Evolutionary conservation across 2,888 invertebrate species (phyloP).

Genomic region (Axea sp.): DNA sequence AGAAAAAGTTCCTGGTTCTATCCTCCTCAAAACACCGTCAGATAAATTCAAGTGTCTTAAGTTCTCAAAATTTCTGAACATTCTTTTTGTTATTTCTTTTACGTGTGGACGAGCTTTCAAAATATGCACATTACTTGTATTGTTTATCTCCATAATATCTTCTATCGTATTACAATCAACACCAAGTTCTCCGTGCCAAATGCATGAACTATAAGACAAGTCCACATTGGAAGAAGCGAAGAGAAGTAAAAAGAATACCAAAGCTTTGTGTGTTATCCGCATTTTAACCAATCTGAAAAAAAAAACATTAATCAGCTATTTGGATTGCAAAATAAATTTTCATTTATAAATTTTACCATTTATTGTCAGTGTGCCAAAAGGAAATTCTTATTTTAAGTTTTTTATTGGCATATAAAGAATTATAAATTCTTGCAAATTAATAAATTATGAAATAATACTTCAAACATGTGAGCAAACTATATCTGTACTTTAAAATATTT

Average conservation of each 20-base stretch:
- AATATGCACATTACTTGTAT: conserved; percentile 41
- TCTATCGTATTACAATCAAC: conserved; percentile 70
- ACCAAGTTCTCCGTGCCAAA: conserved; percentile 65
- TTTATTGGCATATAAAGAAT: too few species aligned
- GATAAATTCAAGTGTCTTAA: conserved; percentile 84
- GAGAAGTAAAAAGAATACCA: conserved; percentile 65
- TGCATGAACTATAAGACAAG: conserved; percentile 67
- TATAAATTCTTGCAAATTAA: too few species aligned
- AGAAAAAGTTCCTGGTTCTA: conserved; percentile 81
- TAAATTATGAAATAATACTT: too few species aligned
- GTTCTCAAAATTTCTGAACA: conserved; percentile 82
- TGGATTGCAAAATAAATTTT: neutral
- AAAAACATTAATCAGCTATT: conserved; percentile 4
- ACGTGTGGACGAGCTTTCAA: conserved; percentile 64
- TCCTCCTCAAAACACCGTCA: conserved; percentile 82
- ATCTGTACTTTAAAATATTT: too few species aligned
- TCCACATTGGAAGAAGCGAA: conserved; percentile 65
- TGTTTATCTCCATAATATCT: conserved; percentile 70
- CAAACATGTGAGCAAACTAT: too few species aligned
- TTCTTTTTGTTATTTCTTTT: conserved; percentile 61
- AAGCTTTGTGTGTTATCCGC: conserved; percentile 64
- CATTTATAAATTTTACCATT: conserved; percentile 7
- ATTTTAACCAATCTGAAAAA: conserved; percentile 66
- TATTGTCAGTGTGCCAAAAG: conserved; percentile 1
- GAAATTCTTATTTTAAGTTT: neutral